Conservation (phyloP, 2,113 vertebrate species). For the Crotalus tigris region DNA sequence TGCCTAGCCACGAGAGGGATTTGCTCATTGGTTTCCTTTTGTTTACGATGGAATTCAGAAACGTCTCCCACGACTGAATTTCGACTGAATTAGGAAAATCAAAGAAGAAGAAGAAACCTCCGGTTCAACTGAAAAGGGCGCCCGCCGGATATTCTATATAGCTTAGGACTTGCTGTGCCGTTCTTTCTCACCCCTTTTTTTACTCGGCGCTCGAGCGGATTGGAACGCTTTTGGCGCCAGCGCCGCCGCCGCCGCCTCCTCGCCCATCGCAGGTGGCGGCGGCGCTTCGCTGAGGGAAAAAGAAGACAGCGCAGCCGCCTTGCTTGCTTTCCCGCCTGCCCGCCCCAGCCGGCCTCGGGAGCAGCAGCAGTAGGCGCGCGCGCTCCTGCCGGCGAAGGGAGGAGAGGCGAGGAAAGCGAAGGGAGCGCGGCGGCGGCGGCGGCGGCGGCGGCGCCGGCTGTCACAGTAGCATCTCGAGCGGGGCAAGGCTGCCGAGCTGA, state of each 20-base stretch:
- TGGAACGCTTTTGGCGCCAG: neutral
- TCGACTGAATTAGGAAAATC: too few relatives aligned
- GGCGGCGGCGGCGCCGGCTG: constrained; percentile 28
- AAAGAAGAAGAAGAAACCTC: neutral
- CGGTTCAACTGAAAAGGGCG: neutral
- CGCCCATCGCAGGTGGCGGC: constrained; percentile 27
- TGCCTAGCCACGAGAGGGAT: neutral
- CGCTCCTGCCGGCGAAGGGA: constrained; percentile 49
- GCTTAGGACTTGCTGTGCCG: constrained; percentile 6
- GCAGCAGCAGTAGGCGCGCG: constrained; percentile 47
- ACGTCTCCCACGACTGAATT: neutral
- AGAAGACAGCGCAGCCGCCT: constrained; percentile 33
- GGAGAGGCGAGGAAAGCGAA: constrained; percentile 38
- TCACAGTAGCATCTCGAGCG: constrained; percentile 11
- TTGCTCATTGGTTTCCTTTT: neutral
- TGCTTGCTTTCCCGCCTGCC: neutral
- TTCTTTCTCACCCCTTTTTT: neutral
- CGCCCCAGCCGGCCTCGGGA: constrained; percentile 20
- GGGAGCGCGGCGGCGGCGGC: constrained; percentile 32
- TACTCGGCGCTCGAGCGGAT: neutral
- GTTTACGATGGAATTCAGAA: neutral
- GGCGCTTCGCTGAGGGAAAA: constrained; percentile 21
- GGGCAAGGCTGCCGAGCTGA: constrained; percentile 21
- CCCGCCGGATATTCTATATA: neutral
- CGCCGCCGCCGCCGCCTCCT: constrained; percentile 1